These are phyloP conservation scores for Eospalax fontanierii DNA, from an alignment of 2,797 vertebrate genomes.

Conservation along the genomic window DNA sequence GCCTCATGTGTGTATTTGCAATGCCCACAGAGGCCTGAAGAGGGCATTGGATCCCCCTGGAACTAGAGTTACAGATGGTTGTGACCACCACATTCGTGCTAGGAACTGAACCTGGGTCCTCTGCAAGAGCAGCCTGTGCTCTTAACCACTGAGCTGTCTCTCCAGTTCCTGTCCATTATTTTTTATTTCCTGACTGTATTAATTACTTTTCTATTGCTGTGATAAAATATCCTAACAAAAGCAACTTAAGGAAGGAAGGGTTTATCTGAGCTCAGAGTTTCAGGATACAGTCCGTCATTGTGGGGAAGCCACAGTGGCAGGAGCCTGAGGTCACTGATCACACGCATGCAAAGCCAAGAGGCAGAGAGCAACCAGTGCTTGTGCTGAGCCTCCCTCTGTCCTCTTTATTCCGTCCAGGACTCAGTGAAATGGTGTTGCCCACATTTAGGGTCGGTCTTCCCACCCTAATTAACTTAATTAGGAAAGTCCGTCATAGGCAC, in stretches of 20 bases:
- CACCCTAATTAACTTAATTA: not conserved
- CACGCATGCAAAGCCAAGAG: not conserved
- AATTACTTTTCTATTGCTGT: not conserved
- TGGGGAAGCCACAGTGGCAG: not conserved
- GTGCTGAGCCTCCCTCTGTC: not conserved
- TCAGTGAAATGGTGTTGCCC: rapidly evolving
- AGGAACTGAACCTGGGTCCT: too few species aligned
- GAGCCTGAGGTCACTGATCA: not conserved
- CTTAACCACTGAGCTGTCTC: too few species aligned
- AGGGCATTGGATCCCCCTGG: too few species aligned
- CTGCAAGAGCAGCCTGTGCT: too few species aligned
- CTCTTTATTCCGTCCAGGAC: not conserved
- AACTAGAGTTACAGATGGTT: too few species aligned
- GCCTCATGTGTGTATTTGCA: too few species aligned
- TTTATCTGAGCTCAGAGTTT: not conserved
- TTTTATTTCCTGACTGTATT: not conserved
- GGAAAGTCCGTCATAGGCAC: not conserved
- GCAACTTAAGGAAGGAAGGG: not conserved
- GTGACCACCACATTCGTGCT: too few species aligned
- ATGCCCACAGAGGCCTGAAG: too few species aligned
- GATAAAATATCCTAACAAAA: not conserved
- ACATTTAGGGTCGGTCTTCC: not conserved
- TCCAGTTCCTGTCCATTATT: too few species aligned
- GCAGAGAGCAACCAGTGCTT: not conserved
- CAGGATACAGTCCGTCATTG: not conserved